A percentile compares a stretch with the other conserved stretches of the same genome.
Conservation (phyloP, 2,888 invertebrate genomes). For the Hydrotaea cyrtoneurina region DNA sequence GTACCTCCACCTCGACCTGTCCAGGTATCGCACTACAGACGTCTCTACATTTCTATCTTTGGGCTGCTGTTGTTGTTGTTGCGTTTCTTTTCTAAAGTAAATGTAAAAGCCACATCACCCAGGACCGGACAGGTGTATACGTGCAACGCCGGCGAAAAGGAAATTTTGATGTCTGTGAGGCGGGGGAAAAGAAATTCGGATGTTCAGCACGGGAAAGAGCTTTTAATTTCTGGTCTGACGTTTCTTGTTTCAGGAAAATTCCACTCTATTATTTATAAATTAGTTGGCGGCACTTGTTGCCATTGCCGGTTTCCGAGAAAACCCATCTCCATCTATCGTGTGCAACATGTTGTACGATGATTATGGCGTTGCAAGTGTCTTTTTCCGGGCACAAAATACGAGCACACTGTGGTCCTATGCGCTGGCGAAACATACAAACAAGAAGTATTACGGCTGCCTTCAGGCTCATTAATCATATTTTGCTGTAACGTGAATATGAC, state of each 20-base stretch:
- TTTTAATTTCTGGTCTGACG: constrained; percentile 14
- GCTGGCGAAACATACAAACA: constrained; percentile 12
- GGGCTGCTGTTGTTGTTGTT: too few species aligned
- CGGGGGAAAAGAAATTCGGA: not conserved
- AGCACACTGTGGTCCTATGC: constrained; percentile 3
- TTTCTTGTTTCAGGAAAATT: constrained; percentile 11
- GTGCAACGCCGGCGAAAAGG: not conserved
- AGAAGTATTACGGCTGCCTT: constrained; percentile 37
- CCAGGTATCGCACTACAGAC: not conserved
- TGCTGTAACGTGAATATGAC: constrained; percentile 24
- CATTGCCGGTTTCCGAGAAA: not conserved
- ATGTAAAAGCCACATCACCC: constrained; percentile 17
- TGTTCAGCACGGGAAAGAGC: not conserved
- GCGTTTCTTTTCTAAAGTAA: not conserved
- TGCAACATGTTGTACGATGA: constrained; percentile 12
- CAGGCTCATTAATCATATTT: constrained; percentile 52
- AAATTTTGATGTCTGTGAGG: not conserved
- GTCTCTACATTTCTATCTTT: constrained; percentile 12
- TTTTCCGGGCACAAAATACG: constrained; percentile 27
- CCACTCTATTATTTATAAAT: constrained; percentile 35
- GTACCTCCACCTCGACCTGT: constrained; percentile 13
- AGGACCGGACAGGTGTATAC: constrained; percentile 32
- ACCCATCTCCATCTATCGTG: not conserved
- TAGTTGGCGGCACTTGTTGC: constrained; percentile 56
- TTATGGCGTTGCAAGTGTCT: not conserved